A percentile compares a stretch with the other conserved stretches of the same genome.
Evolutionary conservation across 2,113 vertebrate genomes (phyloP).

Genomic region (Percina caprodes): DNA sequence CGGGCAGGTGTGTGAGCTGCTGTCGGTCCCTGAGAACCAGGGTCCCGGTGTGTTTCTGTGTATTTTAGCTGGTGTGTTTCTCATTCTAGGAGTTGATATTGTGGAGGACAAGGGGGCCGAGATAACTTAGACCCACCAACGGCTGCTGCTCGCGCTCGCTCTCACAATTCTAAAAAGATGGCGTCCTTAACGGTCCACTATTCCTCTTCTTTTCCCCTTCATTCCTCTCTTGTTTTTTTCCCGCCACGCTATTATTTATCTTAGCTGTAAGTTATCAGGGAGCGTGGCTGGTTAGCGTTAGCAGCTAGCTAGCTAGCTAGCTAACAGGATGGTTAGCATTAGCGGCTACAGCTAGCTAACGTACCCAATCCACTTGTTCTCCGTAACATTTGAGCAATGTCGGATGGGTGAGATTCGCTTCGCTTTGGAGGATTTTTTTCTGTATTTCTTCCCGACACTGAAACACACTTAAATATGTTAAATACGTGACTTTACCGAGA

Average conservation of each 20-base stretch:
- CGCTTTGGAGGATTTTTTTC: neutral
- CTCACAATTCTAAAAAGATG: slow-evolving; percentile 65
- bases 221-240: neutral
- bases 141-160: slow-evolving; percentile 54
- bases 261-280: slow-evolving; percentile 67
- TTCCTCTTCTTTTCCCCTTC: neutral
- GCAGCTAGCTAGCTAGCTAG: no score
- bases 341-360: slow-evolving; percentile 37
- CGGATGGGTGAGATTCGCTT: slow-evolving; percentile 32
- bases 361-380: slow-evolving; percentile 76
- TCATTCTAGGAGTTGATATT: slow-evolving; percentile 85
- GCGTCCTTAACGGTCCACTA: slow-evolving; percentile 49
- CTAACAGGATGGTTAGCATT: no score
- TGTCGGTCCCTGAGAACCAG: slow-evolving; percentile 10
- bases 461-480: neutral
- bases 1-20: slow-evolving; percentile 45
- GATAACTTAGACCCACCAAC: slow-evolving; percentile 76
- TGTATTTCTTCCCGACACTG: neutral
- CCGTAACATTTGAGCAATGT: slow-evolving; percentile 51
- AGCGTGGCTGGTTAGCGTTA: slow-evolving; percentile 62
- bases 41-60: slow-evolving; percentile 58
- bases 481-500: no score
- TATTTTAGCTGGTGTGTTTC: slow-evolving; percentile 74
- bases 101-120: slow-evolving; percentile 80
- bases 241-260: slow-evolving; percentile 35